Conservation (phyloP, 2,888 invertebrate genomes). For the Rhagium mordax region DNA sequence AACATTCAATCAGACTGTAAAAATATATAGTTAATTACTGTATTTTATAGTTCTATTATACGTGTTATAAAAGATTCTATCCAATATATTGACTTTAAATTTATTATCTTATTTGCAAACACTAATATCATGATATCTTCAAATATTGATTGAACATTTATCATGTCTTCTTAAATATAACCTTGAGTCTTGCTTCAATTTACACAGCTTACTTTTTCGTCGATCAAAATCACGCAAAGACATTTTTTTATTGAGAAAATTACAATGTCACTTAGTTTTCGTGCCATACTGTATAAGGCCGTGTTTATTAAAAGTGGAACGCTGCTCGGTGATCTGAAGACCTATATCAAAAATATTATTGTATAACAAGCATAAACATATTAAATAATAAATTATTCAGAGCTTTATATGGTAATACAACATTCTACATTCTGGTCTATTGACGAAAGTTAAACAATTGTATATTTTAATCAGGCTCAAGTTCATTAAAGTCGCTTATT, state of each 20-base stretch:
- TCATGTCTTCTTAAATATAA: too few relatives aligned
- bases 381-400: slow-evolving; percentile 15
- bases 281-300: slow-evolving; percentile 5
- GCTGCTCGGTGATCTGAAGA: slow-evolving; percentile 10
- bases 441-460: neutral
- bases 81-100: too few relatives aligned
- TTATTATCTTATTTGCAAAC: neutral
- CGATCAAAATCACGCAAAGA: too few relatives aligned
- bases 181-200: too few relatives aligned
- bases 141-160: too few relatives aligned
- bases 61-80: too few relatives aligned
- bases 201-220: too few relatives aligned
- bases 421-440: neutral
- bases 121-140: too few relatives aligned
- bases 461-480: neutral
- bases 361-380: slow-evolving; percentile 9
- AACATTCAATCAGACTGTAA: slow-evolving; percentile 1
- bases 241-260: too few relatives aligned
- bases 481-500: neutral
- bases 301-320: slow-evolving; percentile 12
- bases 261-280: neutral
- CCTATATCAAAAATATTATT: slow-evolving; percentile 17
- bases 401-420: slow-evolving; percentile 9
- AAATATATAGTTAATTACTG: slow-evolving; percentile 3
- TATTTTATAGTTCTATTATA: neutral